Percentiles rank a stretch among this genome's conserved stretches.
Conservation (phyloP, 2,797 vertebrate species). For the Argentina silus region DNA sequence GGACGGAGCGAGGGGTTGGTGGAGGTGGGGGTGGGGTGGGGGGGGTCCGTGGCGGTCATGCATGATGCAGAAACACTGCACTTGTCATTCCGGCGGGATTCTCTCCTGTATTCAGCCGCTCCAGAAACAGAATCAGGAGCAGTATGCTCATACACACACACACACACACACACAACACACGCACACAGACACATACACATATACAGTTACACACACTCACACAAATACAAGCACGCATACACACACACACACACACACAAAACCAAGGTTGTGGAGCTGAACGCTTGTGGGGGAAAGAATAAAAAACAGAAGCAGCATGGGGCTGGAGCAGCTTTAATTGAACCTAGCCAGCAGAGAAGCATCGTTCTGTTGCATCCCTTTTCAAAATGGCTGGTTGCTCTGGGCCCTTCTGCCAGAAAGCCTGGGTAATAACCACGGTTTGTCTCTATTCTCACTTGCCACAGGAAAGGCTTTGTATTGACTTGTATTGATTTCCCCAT, state of each 20-base stretch:
- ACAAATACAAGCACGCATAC: too few relatives aligned
- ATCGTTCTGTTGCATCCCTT: conserved; percentile 3
- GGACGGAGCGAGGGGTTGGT: neutral
- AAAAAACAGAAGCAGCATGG: too few relatives aligned
- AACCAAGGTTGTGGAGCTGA: too few relatives aligned
- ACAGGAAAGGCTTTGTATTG: conserved; percentile 15
- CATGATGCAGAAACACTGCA: conserved; percentile 59
- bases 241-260: too few relatives aligned
- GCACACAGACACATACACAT: neutral
- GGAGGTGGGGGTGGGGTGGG: neutral
- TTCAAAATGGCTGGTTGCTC: conserved; percentile 53
- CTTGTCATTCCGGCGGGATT: conserved; percentile 58
- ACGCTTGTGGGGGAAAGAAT: too few relatives aligned
- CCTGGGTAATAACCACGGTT: too few relatives aligned
- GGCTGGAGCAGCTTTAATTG: too few relatives aligned
- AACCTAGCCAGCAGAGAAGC: too few relatives aligned
- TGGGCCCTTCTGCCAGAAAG: neutral
- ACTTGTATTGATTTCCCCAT: conserved; percentile 50
- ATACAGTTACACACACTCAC: neutral
- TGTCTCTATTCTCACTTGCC: conserved; percentile 5
- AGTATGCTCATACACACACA: too few relatives aligned
- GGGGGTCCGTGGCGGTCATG: conserved; percentile 51
- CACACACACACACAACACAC: too few relatives aligned
- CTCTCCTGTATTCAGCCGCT: neutral
- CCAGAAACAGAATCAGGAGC: too few relatives aligned